phyloP scores from a whole-genome alignment of 2,113 vertebrate genomes.

The Clarias magur region DNA sequence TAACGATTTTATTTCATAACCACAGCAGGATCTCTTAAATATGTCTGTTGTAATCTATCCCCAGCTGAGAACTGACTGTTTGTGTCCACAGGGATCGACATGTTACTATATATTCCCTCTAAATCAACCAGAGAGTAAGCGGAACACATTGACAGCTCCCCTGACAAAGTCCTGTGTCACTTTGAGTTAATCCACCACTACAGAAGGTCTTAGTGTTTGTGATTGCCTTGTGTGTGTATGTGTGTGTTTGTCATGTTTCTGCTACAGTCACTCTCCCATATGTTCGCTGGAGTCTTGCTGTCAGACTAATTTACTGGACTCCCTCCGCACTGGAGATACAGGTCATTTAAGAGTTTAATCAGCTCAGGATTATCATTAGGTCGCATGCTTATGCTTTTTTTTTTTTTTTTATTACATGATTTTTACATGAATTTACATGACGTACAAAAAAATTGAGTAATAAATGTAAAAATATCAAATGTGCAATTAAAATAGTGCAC shows the following conservation, averaged over 20 bases:
- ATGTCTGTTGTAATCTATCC: neutral
- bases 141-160: conserved; percentile 31
- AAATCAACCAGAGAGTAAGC: conserved; percentile 9
- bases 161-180: conserved; percentile 30
- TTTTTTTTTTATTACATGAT: too few species aligned
- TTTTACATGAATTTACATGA: neutral
- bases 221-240: neutral
- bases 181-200: conserved; percentile 31
- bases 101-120: conserved; percentile 4
- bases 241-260: conserved; percentile 28
- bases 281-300: conserved; percentile 31
- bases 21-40: neutral
- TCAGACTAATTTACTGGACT: conserved; percentile 25
- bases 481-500: neutral
- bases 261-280: neutral
- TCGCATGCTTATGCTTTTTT: neutral
- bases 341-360: conserved; percentile 9
- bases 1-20: neutral
- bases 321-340: neutral
- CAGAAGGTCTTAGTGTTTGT: neutral
- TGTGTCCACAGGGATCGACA: neutral
- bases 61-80: neutral
- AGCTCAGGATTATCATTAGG: neutral
- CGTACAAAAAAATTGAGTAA: neutral
- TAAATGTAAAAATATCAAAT: neutral